Conservation (phyloP, 2,113 vertebrate genomes). For the Bathybates hornii region DNA sequence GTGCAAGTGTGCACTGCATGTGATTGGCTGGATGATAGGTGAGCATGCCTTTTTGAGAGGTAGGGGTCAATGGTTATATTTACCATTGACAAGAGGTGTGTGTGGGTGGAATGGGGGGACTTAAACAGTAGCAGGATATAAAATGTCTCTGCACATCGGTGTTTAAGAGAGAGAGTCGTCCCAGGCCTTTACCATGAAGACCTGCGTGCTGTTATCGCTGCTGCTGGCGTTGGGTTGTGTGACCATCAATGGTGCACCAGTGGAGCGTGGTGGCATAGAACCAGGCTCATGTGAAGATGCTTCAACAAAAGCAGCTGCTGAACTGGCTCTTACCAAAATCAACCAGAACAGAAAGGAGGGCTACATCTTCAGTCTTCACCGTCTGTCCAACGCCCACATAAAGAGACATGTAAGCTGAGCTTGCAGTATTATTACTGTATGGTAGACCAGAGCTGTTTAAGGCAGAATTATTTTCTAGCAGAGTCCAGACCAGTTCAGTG, state of each 20-base stretch:
- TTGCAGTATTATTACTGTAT: not conserved
- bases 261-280: not conserved
- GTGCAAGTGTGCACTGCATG: constrained; percentile 1
- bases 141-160: not conserved
- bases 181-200: constrained; percentile 52
- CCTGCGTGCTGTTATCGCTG: constrained; percentile 13
- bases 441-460: not conserved
- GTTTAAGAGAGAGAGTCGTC: not conserved
- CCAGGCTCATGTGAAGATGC: constrained; percentile 56
- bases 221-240: constrained; percentile 36
- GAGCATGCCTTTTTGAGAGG: not conserved
- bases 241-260: constrained; percentile 31
- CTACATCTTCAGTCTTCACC: constrained; percentile 59
- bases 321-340: constrained; percentile 60
- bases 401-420: constrained; percentile 54
- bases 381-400: constrained; percentile 58
- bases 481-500: not conserved
- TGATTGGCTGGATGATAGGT: not conserved
- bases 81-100: not conserved
- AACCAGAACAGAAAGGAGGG: constrained; percentile 64
- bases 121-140: constrained; percentile 11
- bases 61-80: constrained; percentile 45
- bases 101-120: not conserved
- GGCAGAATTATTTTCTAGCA: not conserved
- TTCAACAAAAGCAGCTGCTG: not conserved